Base-by-base conservation (phyloP, 2,888 invertebrate species). In the Cabera pusaria region DNA sequence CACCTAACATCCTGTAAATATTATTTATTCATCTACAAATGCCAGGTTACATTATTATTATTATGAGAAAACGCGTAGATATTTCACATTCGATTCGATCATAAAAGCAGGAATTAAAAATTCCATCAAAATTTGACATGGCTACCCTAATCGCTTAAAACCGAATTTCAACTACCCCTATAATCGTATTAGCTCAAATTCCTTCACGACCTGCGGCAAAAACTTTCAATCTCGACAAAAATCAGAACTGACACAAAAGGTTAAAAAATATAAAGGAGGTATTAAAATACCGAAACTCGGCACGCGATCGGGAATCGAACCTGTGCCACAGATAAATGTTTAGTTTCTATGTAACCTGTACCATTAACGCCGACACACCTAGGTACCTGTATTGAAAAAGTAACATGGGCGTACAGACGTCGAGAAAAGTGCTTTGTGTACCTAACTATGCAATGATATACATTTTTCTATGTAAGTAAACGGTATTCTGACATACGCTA, bases 251-350 rank as follows among this genome's bases (percentile, higher is more conserved):
- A 25, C 24, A 25, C 17, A 29, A 24, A 22, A 45, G 31, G 18
- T 33, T 50, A 46, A 63, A 59, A 66, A 64, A 56, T 37, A 63
- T 52, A 60, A 66, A 59, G 48, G 52, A 40, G 37, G 61, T 50
- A 71, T 69, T 66, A 73, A 73, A 70, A 75, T 72, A 68, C 70
- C 69, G 59, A 70, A 76, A 70, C 68, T 59, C 52, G 64, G 81
- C 85, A 83, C 85, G 82, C 78, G 84, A 80, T 77, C 72, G 55
- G 65, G 73, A 73, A 72, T 72, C 73, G 68, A 81, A 78, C 78
- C 76, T n/a, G n/a, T n/a, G n/a, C n/a, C n/a, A n/a, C n/a, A n/a
- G n/a, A n/a, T n/a, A n/a, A n/a, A n/a, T n/a, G n/a, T n/a, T n/a
- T n/a, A n/a, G n/a, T n/a, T n/a, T n/a, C n/a, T n/a, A n/a, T n/a